phyloP scores from a whole-genome alignment of 2,113 vertebrate species.

The Onychorhynchus coronatus region DNA sequence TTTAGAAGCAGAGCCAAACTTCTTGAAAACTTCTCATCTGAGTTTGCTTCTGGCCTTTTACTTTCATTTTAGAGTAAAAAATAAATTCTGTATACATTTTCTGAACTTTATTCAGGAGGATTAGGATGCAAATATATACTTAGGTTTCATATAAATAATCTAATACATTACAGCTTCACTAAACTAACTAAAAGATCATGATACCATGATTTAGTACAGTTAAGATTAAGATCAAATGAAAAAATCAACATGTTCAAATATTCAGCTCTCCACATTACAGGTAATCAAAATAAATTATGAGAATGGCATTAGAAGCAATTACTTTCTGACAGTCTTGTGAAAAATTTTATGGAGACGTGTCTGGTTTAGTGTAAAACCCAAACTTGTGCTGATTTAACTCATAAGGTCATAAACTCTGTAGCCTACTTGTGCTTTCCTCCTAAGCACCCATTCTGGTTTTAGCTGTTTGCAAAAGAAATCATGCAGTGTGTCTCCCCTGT shows the following conservation, averaged over 20 bases:
- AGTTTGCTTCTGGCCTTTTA: background rate
- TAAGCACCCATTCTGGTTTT: background rate
- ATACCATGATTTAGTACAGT: background rate
- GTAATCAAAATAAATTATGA: conserved; percentile 1
- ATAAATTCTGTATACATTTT: background rate
- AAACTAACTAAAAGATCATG: background rate
- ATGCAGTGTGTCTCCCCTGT: background rate
- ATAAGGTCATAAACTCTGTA: background rate
- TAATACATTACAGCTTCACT: background rate
- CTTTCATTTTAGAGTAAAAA: background rate
- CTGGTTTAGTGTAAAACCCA: background rate
- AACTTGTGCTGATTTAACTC: background rate
- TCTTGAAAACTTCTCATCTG: background rate
- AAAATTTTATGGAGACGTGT: background rate
- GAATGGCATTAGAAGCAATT: background rate
- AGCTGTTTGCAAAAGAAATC: background rate
- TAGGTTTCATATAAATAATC: background rate
- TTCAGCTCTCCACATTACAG: background rate
- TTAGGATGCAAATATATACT: background rate
- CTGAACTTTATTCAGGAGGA: background rate
- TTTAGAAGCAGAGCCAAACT: background rate
- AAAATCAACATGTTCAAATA: background rate
- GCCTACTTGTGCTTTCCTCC: background rate
- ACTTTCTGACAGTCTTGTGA: background rate
- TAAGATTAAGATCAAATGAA: background rate